Conservation (phyloP, 2,797 vertebrate species). For the Rhabdomys pumilio region DNA sequence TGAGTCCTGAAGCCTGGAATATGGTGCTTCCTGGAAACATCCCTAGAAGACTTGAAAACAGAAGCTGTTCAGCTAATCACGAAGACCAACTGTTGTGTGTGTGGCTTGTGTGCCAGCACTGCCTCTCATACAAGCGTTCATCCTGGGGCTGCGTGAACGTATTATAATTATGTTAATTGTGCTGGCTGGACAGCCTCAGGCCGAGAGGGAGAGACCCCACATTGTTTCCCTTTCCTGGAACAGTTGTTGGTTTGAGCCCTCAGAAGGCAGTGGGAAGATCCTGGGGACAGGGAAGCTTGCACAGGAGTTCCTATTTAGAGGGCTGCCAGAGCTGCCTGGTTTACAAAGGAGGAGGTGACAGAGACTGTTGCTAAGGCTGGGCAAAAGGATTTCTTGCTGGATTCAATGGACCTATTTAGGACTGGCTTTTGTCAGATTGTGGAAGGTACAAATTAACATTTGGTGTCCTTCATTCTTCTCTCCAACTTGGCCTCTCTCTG, state of each 20-base stretch:
- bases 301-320: neutral
- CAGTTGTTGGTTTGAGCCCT: constrained; percentile 68
- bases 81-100: constrained; percentile 87
- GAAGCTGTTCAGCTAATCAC: constrained; percentile 84
- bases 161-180: constrained; percentile 88
- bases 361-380: neutral
- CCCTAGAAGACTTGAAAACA: constrained; percentile 83
- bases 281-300: neutral
- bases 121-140: constrained; percentile 79
- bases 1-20: neutral
- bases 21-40: constrained; percentile 73
- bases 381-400: constrained; percentile 53
- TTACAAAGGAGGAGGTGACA: neutral
- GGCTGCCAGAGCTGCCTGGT: constrained; percentile 7
- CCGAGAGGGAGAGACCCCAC: constrained; percentile 81
- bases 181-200: constrained; percentile 83
- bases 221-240: constrained; percentile 81
- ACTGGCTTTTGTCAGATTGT: neutral
- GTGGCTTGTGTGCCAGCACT: constrained; percentile 79
- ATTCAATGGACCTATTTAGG: constrained; percentile 49
- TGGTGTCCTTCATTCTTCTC: neutral
- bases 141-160: constrained; percentile 84
- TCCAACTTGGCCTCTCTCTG: neutral
- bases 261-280: neutral
- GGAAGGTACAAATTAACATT: neutral